phyloP scores from a whole-genome alignment of 2,797 vertebrate species.

The Arrhamphus sclerolepis region DNA sequence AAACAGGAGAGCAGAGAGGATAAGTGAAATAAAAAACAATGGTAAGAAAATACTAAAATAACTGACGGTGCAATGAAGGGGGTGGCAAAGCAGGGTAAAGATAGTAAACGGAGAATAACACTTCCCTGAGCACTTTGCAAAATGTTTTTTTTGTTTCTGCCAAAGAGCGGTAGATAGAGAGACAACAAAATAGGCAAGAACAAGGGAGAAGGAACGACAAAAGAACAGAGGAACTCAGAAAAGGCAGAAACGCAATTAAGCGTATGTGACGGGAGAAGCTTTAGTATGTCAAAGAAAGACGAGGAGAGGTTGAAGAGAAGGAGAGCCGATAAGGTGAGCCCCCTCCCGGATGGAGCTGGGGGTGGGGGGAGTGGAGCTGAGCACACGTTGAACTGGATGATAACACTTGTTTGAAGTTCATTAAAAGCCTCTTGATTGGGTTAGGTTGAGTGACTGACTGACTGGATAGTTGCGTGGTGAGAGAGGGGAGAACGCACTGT shows the following conservation, averaged over 20 bases:
- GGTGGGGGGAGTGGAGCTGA: conserved; percentile 46
- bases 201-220: conserved; percentile 45
- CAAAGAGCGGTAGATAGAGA: conserved; percentile 18
- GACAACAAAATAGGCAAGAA: conserved; percentile 36
- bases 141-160: conserved; percentile 39
- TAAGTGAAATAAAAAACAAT: background rate
- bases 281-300: conserved; percentile 62
- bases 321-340: conserved; percentile 69
- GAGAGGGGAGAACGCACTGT: conserved; percentile 81
- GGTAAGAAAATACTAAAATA: conserved; percentile 6
- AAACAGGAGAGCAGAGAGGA: background rate
- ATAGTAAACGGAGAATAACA: conserved; percentile 32
- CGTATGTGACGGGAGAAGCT: conserved; percentile 56
- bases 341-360: conserved; percentile 49
- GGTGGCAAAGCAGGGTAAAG: conserved; percentile 16
- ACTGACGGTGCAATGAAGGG: conserved; percentile 27
- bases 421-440: conserved; percentile 87
- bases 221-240: conserved; percentile 37
- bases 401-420: conserved; percentile 88
- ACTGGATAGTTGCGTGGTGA: conserved; percentile 68
- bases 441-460: conserved; percentile 83
- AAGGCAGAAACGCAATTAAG: conserved; percentile 37
- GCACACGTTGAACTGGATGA: conserved; percentile 63
- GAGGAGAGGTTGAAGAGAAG: conserved; percentile 47
- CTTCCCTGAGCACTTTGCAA: conserved; percentile 26